Conservation (phyloP, 2,113 vertebrate species). For the Rhagologus leucostigma region DNA sequence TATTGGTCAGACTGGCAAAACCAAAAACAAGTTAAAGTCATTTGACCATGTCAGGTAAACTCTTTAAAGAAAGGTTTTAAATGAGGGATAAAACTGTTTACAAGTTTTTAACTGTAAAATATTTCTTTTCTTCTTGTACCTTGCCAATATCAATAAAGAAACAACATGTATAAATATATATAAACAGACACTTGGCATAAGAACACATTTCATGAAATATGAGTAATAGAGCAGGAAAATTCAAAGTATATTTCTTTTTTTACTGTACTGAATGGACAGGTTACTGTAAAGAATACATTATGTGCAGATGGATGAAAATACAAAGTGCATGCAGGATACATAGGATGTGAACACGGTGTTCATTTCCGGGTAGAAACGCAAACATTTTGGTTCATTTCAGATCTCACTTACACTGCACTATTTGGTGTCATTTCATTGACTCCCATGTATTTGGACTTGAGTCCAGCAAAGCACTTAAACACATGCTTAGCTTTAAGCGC, state of each 20-base stretch:
- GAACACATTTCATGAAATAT: conserved; percentile 48
- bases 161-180: conserved; percentile 65
- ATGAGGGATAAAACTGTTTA: conserved; percentile 61
- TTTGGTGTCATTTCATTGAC: conserved; percentile 56
- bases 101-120: conserved; percentile 58
- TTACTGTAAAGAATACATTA: conserved; percentile 26
- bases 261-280: conserved; percentile 43
- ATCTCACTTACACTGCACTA: conserved; percentile 39
- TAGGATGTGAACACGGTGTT: neutral
- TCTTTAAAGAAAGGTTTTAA: conserved; percentile 25
- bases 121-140: conserved; percentile 53
- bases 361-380: conserved; percentile 51
- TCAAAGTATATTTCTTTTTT: conserved; percentile 57
- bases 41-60: conserved; percentile 36
- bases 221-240: conserved; percentile 58
- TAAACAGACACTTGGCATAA: conserved; percentile 61
- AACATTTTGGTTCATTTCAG: conserved; percentile 65
- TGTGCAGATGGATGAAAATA: conserved; percentile 6
- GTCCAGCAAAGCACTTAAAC: conserved; percentile 67
- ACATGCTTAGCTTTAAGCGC: conserved; percentile 54
- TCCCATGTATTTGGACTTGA: conserved; percentile 46
- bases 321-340: neutral
- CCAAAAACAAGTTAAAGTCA: neutral
- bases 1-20: neutral
- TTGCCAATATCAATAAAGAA: conserved; percentile 66